Percentiles rank a stretch among this genome's conserved stretches.
Conservation (phyloP, 1,140 invertebrate species). For the Leptinotarsa defecta region DNA sequence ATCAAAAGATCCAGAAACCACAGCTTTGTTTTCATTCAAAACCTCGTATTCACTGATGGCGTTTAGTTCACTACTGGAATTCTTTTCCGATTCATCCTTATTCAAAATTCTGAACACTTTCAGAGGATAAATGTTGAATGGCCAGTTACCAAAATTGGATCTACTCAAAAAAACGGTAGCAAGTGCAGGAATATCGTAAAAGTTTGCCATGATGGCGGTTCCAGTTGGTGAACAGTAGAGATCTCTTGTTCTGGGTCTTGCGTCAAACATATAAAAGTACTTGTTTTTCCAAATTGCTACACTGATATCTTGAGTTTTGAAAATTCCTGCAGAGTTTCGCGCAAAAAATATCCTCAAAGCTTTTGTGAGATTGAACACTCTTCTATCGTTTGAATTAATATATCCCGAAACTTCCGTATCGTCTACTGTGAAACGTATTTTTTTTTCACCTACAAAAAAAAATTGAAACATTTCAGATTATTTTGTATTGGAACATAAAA, state of each 20-base stretch:
- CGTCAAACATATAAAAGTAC: constrained; percentile 62
- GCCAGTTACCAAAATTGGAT: constrained; percentile 59
- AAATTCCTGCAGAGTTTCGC: constrained; percentile 57
- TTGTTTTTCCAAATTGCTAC: constrained; percentile 61
- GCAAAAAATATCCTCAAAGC: constrained; percentile 61
- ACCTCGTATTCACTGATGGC: constrained; percentile 60
- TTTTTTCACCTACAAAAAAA: constrained; percentile 42
- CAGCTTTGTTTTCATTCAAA: constrained; percentile 59
- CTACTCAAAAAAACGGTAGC: constrained; percentile 59
- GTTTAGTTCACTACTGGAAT: constrained; percentile 52
- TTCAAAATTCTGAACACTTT: constrained; percentile 55
- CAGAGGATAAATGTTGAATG: constrained; percentile 57
- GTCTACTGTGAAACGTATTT: constrained; percentile 45
- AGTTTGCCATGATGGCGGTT: constrained; percentile 58
- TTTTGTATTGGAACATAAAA: too few species aligned
- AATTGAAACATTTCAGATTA: too few species aligned
- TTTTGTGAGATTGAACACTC: constrained; percentile 60
- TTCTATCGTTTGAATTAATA: constrained; percentile 55
- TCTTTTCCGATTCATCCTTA: constrained; percentile 56
- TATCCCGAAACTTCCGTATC: constrained; percentile 50
- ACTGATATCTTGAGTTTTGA: constrained; percentile 58
- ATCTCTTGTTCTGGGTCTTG: constrained; percentile 56
- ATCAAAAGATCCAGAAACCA: constrained; percentile 61
- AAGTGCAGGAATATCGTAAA: constrained; percentile 58
- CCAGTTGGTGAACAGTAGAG: constrained; percentile 50